Percentiles rank a stretch among this genome's conserved stretches.
These are phyloP conservation scores for Phenganax subtilis DNA, from an alignment of 92 coral and sea anemone genomes.

Conservation along the genomic window DNA sequence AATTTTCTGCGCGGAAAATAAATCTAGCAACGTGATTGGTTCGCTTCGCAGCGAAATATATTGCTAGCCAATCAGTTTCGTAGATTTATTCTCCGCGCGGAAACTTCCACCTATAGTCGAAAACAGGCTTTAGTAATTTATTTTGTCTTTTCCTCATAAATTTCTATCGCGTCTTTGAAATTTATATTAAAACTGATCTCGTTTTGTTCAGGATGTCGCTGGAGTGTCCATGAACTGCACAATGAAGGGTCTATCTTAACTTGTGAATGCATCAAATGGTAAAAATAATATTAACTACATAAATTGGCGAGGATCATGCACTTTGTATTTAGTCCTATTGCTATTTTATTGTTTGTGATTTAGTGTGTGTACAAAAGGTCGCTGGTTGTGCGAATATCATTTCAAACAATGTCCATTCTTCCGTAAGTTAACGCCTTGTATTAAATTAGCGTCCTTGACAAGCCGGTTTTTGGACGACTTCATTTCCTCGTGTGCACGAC, in stretches of 20 bases:
- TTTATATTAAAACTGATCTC: not conserved
- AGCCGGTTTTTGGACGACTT: too few relatives aligned
- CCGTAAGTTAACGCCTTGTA: not conserved
- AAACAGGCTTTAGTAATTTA: too few relatives aligned
- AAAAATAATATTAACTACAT: not conserved
- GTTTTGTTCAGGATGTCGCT: slow-evolving; percentile 28
- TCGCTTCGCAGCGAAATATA: too few relatives aligned
- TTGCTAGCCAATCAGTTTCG: too few relatives aligned
- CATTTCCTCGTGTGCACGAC: too few relatives aligned
- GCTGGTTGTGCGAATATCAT: slow-evolving; percentile 29
- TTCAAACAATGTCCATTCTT: slow-evolving; percentile 34
- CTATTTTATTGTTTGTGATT: not conserved
- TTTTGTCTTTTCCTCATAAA: not conserved
- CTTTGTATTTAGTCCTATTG: not conserved
- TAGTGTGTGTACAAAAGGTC: slow-evolving; percentile 28
- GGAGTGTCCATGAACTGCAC: slow-evolving; percentile 10
- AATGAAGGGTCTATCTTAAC: slow-evolving; percentile 29
- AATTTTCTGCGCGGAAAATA: too few relatives aligned
- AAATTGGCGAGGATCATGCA: too few relatives aligned
- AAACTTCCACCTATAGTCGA: too few relatives aligned
- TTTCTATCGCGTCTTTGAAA: not conserved
- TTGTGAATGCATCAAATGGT: slow-evolving; percentile 29
- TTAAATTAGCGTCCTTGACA: too few relatives aligned
- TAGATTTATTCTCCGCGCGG: too few relatives aligned
- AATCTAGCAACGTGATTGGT: too few relatives aligned